Base-by-base conservation (phyloP, 2,113 vertebrate species). In the Xiphophorus maculatus region DNA sequence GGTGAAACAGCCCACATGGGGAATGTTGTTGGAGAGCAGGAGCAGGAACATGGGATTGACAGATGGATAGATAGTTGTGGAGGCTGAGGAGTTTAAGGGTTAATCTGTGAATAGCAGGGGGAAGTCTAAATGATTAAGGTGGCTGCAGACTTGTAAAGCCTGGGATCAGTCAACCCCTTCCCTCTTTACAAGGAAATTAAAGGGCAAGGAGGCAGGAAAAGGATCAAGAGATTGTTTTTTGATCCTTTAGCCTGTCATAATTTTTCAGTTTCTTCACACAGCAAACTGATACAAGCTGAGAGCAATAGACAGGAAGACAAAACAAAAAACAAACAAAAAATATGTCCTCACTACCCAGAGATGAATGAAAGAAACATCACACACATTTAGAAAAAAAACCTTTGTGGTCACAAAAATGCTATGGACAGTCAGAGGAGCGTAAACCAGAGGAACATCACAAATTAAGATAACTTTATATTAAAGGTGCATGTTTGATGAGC, bases 201-300 rank as follows among this genome's bases (percentile, higher is more conserved):
- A 79, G 80, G 74, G 68, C 66, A 42, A 74, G 63, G 74, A 78
- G 74, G 73, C 67, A 17, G 76, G 68, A 74, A 69, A 74, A 22
- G 71, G 78, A 77, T 63, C 44, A 19, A 0, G 17, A 66, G 71
- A 51, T 60, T 51, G 68, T 73, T 76, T 82, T 30, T 69, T 54
- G 10, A 71, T 82, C 68, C 1, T 44, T 67, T 61, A 69, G 15
- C 15, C 1, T 1, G 1, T 48, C 13, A 42, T 42, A 42, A 44
- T 48, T 17, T 48, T 48, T 48, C 42, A 44, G 44, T 48, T 48
- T 19, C 44, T 48, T 14, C 44, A 48, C 44, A 48, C 44, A 48
- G 44, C 14, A 48, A 15, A 48, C 44, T 42, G 40, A 42, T 14
- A 14, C 44, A 48, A 48, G 5, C 44, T 19, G 4, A 48, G 44